Evolutionary conservation across 2,797 vertebrate species (phyloP), one percentile per base, ranked within the genome.

Genomic region (Buphagus erythrorhynchus): DNA sequence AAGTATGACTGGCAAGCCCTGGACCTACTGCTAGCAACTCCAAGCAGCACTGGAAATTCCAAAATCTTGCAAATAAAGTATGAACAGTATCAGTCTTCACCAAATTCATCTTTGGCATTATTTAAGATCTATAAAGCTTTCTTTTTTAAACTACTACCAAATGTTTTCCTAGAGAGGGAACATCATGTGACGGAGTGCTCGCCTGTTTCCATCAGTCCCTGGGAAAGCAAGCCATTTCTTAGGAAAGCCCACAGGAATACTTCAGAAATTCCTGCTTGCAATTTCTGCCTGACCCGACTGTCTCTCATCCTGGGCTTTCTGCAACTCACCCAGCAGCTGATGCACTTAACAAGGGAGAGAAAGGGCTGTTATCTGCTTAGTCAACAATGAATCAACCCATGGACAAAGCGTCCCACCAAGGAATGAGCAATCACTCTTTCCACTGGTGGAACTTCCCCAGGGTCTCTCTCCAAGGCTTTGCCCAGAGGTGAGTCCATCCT

Each of bases 91-190:
- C 58, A 81, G 16, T 5, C 40, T 81, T 88, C 86, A 91, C 38
- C 58, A 93, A 87, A 95, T 89, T 77, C 3, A 79, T 86, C 76
- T 69, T n/a, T 40, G 62, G 73, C 59, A 90, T 91, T 90, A 86
- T 78, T 95, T 86, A 94, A 94, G 69, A 40, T 72, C 76, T 69
- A 24, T 59, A 59, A 95, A 90, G 36, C 67, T 90, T 94, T 94
- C 66, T 87, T 92, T 95, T 95, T 82, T 83, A 90, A 97, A 90
- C 85, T 81, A 66, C 81, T 89, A 96, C n/a, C 82, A 90, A 95
- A 93, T 95, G 62, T 93, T 97, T 97, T 97, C 95, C 95, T 93
- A 92, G 93, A 54, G 61, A 92, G 72, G 88, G 93, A 97, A 96
- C 86, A 77, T 67, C 72, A 31, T 91, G 83, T 85, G 78, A 77